Conservation (phyloP, 2,888 invertebrate species). For the Phytoseiulus persimilis region DNA sequence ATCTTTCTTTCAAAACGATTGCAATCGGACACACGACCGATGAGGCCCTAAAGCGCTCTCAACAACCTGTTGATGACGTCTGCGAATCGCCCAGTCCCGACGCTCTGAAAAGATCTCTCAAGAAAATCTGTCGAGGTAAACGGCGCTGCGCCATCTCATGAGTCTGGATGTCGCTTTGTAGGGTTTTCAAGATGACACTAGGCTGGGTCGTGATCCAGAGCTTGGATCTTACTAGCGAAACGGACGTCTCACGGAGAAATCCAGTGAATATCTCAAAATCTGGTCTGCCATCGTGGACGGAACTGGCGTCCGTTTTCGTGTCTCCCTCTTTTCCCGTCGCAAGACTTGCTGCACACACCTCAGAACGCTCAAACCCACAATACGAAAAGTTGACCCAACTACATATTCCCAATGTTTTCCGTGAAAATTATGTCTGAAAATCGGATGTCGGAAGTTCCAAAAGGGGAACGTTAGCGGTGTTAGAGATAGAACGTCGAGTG, state of each 20-base stretch:
- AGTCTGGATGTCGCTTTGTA: not conserved
- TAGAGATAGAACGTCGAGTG: no score
- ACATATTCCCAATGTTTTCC: not conserved
- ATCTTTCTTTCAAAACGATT: not conserved
- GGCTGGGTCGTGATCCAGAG: not conserved
- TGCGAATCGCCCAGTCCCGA: not conserved
- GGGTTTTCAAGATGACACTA: not conserved
- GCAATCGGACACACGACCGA: conserved; percentile 19
- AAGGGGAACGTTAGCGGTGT: not conserved
- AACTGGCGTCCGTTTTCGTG: not conserved
- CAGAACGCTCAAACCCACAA: not conserved
- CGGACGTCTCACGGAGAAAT: no score
- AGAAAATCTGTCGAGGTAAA: conserved; percentile 35
- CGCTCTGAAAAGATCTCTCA: not conserved
- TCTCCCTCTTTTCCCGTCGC: not conserved
- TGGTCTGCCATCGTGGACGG: no score
- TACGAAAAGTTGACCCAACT: not conserved
- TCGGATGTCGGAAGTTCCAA: not conserved
- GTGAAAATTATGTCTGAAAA: not conserved
- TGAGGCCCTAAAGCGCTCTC: not conserved
- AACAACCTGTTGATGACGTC: conserved; percentile 14
- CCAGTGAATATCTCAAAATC: no score
- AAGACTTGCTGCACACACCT: not conserved
- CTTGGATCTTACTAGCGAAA: no score
- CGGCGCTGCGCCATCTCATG: conserved; percentile 19